phyloP scores from a whole-genome alignment of 2,888 invertebrate species.

The Deilephila elpenor region DNA sequence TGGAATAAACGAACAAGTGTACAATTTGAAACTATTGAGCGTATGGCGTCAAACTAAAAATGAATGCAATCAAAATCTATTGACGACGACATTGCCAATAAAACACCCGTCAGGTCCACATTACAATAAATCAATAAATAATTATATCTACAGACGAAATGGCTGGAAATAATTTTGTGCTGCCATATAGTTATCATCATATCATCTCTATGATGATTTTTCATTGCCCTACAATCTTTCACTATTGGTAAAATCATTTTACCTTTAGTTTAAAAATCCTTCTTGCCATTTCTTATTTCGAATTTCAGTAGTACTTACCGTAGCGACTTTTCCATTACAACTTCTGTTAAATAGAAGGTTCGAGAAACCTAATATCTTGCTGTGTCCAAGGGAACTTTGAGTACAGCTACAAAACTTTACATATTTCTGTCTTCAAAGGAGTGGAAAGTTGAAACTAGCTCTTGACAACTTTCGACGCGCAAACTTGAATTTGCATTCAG shows the following conservation, averaged over 20 bases:
- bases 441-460: neutral
- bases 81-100: neutral
- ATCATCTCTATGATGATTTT: too few relatives aligned
- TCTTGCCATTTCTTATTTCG: too few relatives aligned
- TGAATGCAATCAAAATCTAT: conserved; percentile 1
- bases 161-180: neutral
- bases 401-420: conserved; percentile 4
- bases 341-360: too few relatives aligned
- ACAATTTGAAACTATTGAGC: neutral
- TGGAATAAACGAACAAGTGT: neutral
- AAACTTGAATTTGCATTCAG: neutral
- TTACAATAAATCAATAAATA: neutral
- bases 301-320: too few relatives aligned
- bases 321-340: too few relatives aligned
- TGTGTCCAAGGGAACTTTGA: neutral
- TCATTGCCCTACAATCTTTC: too few relatives aligned
- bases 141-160: neutral
- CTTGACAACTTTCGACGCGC: neutral
- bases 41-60: neutral
- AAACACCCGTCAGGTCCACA: neutral
- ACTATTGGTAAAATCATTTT: too few relatives aligned
- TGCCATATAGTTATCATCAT: too few relatives aligned
- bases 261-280: too few relatives aligned
- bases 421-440: conserved; percentile 1
- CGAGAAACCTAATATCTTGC: too few relatives aligned